phyloP scores from a whole-genome alignment of 2,888 invertebrate species.

The Amphipyra tragopoginis region DNA sequence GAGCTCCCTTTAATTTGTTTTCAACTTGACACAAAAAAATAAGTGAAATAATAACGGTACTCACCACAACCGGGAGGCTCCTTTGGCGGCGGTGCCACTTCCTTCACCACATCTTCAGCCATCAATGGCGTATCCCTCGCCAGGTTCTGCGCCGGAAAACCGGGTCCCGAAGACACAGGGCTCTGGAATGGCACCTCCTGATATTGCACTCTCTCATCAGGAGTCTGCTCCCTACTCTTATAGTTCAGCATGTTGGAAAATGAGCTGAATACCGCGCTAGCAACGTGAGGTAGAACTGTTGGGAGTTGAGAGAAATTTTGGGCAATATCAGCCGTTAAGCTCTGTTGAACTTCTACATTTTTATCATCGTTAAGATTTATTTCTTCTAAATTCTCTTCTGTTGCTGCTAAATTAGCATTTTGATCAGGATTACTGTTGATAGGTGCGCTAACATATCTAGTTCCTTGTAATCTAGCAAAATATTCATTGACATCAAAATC shows the following conservation, averaged over 20 bases:
- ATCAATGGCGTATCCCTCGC: slow-evolving; percentile 57
- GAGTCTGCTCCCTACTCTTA: slow-evolving; percentile 79
- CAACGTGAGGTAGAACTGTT: slow-evolving; percentile 89
- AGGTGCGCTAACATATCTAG: slow-evolving; percentile 84
- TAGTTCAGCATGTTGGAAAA: slow-evolving; percentile 88
- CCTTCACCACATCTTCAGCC: slow-evolving; percentile 68
- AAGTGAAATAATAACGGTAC: slow-evolving; percentile 47
- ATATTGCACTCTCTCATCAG: slow-evolving; percentile 65
- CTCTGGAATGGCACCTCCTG: slow-evolving; percentile 60
- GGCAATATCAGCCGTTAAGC: slow-evolving; percentile 86
- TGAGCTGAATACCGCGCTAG: slow-evolving; percentile 91
- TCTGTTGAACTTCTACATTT: slow-evolving; percentile 70
- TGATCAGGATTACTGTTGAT: slow-evolving; percentile 81
- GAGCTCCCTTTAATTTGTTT: too few relatives aligned
- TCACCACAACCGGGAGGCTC: slow-evolving; percentile 78
- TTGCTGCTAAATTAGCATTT: slow-evolving; percentile 84
- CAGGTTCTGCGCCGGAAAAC: slow-evolving; percentile 32
- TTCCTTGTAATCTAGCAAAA: slow-evolving; percentile 84
- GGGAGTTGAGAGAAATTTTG: slow-evolving; percentile 90
- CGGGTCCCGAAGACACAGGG: slow-evolving; percentile 7
- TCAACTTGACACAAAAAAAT: not conserved
- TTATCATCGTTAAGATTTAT: slow-evolving; percentile 81
- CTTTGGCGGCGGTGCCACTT: slow-evolving; percentile 78
- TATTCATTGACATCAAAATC: slow-evolving; percentile 88
- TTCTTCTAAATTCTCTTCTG: slow-evolving; percentile 83